phyloP scores from a whole-genome alignment of 2,113 vertebrate species.

The Grus americana region DNA sequence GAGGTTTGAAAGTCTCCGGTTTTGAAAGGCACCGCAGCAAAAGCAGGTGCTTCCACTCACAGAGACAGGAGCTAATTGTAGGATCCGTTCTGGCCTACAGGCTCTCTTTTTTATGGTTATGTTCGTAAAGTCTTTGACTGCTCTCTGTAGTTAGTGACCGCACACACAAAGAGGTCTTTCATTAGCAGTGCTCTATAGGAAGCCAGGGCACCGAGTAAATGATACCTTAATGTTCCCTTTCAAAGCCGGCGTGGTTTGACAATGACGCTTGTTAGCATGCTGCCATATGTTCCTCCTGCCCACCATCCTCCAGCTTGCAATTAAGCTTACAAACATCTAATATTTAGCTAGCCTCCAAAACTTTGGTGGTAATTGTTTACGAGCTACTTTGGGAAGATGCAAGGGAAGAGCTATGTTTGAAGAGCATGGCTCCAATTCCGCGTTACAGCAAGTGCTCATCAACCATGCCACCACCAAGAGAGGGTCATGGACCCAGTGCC shows the following conservation, averaged over 20 bases:
- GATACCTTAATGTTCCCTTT: slow-evolving; percentile 78
- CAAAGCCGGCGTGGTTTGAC: slow-evolving; percentile 67
- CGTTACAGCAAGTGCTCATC: not conserved
- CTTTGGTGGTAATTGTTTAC: not conserved
- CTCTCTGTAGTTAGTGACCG: slow-evolving; percentile 61
- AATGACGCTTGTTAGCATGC: slow-evolving; percentile 57
- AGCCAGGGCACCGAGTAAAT: slow-evolving; percentile 70
- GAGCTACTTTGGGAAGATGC: not conserved
- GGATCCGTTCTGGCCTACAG: slow-evolving; percentile 49
- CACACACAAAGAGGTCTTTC: slow-evolving; percentile 76
- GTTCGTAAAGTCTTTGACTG: slow-evolving; percentile 55
- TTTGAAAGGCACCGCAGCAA: slow-evolving; percentile 41
- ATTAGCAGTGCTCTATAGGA: slow-evolving; percentile 63
- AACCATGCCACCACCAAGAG: rapidly evolving
- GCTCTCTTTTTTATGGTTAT: slow-evolving; percentile 48
- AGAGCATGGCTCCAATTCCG: not conserved
- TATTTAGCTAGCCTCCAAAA: not conserved
- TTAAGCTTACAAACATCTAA: not conserved
- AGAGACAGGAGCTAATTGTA: slow-evolving; percentile 68
- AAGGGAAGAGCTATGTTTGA: not conserved
- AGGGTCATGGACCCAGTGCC: rapidly evolving
- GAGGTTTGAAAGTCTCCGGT: not conserved
- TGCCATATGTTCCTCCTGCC: not conserved
- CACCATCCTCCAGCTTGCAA: not conserved
- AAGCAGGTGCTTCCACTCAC: slow-evolving; percentile 64